Percentiles rank a stretch among this genome's conserved stretches.
Evolutionary conservation across 2,113 vertebrate species (phyloP).

Genomic region (Mormoops blainvillei): DNA sequence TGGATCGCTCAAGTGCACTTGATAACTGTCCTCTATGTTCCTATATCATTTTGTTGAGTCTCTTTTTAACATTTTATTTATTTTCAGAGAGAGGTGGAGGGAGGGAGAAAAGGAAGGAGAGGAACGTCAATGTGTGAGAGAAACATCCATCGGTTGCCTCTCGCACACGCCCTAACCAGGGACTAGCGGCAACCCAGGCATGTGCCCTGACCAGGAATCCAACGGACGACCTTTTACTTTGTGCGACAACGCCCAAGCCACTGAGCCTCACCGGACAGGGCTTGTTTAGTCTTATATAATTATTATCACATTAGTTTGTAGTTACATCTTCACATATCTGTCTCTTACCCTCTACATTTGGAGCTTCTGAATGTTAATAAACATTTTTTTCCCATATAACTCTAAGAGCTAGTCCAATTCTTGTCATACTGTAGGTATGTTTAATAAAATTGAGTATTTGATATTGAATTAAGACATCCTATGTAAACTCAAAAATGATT

Average conservation of each 20-base stretch:
- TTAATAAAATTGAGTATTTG: background rate
- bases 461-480: slow-evolving; percentile 8
- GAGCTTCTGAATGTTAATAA: background rate
- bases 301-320: background rate
- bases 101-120: too few species aligned
- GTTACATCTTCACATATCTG: background rate
- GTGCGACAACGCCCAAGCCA: too few species aligned
- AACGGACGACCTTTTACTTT: too few species aligned
- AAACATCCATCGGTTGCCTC: too few species aligned
- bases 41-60: background rate
- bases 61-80: too few species aligned
- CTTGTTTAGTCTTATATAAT: background rate
- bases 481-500: slow-evolving; percentile 25
- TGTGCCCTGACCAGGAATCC: too few species aligned
- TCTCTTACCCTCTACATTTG: background rate
- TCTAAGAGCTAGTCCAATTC: background rate
- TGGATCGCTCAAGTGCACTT: background rate
- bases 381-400: background rate
- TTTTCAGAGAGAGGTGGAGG: too few species aligned
- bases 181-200: too few species aligned
- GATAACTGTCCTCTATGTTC: background rate
- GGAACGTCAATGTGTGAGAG: too few species aligned
- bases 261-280: too few species aligned
- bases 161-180: too few species aligned
- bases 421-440: background rate